Evolutionary conservation across 1,140 invertebrate species (phyloP).

Genomic region (Panagrolaimus sp.): DNA sequence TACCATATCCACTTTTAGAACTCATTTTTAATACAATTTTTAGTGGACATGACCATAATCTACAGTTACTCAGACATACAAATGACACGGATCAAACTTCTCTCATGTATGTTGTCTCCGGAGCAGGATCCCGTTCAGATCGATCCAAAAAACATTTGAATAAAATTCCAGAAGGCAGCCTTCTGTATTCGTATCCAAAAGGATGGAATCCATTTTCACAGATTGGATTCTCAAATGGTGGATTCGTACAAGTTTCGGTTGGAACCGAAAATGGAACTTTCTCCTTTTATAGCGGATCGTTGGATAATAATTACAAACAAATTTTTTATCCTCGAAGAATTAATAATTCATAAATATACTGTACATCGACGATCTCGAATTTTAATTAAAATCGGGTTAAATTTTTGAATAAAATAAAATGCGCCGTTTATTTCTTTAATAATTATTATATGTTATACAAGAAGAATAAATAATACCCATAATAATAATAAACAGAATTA

Average conservation of each 20-base stretch:
- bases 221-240: slow-evolving; percentile 1
- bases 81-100: slow-evolving; percentile 19
- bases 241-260: neutral
- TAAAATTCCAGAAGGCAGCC: slow-evolving; percentile 18
- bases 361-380: no score
- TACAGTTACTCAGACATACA: slow-evolving; percentile 27
- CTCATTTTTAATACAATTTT: no score
- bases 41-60: slow-evolving; percentile 62
- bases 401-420: no score
- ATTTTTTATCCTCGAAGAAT: no score
- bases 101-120: slow-evolving; percentile 38
- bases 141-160: slow-evolving; percentile 28
- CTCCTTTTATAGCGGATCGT: neutral
- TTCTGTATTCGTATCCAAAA: slow-evolving; percentile 26
- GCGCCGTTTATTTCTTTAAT: no score
- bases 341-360: no score
- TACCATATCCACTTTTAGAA: no score
- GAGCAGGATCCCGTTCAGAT: slow-evolving; percentile 38
- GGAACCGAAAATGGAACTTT: slow-evolving; percentile 4
- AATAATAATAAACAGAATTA: no score
- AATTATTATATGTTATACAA: no score
- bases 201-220: neutral
- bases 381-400: no score
- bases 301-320: no score
- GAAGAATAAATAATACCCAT: no score